Conservation (phyloP, 2,113 vertebrate species). For the Microtus richardsoni region DNA sequence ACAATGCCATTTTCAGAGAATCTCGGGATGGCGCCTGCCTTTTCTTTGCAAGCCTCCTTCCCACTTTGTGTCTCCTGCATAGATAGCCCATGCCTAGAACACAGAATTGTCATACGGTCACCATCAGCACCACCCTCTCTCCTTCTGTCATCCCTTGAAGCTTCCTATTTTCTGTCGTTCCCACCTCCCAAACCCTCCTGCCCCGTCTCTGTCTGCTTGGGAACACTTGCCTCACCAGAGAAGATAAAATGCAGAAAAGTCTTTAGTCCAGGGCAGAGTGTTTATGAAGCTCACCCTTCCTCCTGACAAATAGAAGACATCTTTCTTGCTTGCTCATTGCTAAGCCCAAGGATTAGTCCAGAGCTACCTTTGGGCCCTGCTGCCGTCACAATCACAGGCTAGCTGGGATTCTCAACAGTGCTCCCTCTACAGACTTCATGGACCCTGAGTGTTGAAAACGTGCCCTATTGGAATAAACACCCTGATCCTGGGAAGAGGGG, state of each 20-base stretch:
- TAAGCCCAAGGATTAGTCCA: background rate
- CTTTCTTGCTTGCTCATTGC: background rate
- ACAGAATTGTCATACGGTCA: background rate
- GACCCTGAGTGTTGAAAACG: background rate
- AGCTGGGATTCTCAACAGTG: background rate
- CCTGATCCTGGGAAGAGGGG: background rate
- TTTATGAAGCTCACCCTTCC: background rate
- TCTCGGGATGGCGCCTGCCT: background rate
- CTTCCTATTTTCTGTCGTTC: background rate
- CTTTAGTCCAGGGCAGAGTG: background rate
- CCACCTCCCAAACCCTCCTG: background rate
- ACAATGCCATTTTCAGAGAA: conserved; percentile 53
- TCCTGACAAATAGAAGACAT: background rate
- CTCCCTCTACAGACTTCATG: background rate
- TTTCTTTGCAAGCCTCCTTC: background rate
- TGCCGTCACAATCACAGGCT: background rate
- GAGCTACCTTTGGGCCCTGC: background rate
- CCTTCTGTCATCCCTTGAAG: background rate
- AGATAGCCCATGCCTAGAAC: conserved; percentile 1
- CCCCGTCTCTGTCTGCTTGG: background rate
- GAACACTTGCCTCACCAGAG: background rate
- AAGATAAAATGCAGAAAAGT: background rate
- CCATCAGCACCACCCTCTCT: background rate
- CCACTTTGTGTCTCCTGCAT: background rate
- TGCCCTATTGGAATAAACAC: no score